Conservation (phyloP, 2,113 vertebrate species). For the Eleginops maclovinus region DNA sequence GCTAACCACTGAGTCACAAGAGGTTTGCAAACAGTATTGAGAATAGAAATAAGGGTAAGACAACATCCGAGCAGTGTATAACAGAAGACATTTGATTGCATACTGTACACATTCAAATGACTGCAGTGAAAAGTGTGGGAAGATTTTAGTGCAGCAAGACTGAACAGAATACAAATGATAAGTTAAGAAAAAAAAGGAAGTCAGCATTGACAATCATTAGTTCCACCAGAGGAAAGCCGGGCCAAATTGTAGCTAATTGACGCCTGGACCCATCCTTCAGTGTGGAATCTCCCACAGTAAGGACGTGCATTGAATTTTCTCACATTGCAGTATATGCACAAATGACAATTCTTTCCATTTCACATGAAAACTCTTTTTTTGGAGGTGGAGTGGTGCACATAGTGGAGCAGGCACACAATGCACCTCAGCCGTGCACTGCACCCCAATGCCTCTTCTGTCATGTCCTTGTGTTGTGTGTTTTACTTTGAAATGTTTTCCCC, state of each 20-base stretch:
- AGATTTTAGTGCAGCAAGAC: neutral
- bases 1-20: slow-evolving; percentile 36
- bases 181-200: neutral
- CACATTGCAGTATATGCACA: neutral
- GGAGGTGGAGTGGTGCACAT: neutral
- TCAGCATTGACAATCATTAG: neutral
- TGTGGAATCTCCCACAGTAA: neutral
- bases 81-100: neutral
- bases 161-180: neutral
- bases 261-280: neutral
- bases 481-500: too few relatives aligned
- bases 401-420: neutral
- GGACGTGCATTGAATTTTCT: neutral
- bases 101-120: neutral
- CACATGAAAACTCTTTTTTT: neutral
- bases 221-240: neutral
- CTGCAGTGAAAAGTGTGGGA: neutral
- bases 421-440: neutral
- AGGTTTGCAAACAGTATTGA: slow-evolving; percentile 23
- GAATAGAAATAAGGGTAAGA: slow-evolving; percentile 30
- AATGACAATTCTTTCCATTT: neutral
- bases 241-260: too few relatives aligned
- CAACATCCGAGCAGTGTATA: neutral
- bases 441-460: neutral
- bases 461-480: too few relatives aligned